Base-by-base conservation (phyloP, 2,113 vertebrate genomes). In the Cariama cristata region DNA sequence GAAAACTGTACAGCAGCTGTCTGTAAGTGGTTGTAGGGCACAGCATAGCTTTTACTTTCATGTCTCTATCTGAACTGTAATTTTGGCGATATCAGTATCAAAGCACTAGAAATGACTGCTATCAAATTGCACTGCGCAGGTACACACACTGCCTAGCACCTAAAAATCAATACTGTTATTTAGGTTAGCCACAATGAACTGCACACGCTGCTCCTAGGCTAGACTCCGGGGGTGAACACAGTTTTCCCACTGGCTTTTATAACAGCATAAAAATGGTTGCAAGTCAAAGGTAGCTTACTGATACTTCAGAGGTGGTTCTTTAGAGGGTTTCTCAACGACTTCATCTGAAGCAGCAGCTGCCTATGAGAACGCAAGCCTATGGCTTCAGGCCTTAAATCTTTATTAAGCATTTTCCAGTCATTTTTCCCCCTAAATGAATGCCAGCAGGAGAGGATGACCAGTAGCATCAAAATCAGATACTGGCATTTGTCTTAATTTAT, bases 101-200 rank as follows among this genome's bases (percentile, higher is more conserved):
- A 58, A 88, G 77, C 35, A 52, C 49, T 87, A 76, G 11, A 90
- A 85, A 85, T 26, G 40, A 90, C 84, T 89, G 47, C 63, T 35
- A 44, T 85, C 68, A 81, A 82, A 94, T 14, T 53, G 52, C 87
- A 63, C 62, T 12, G 42, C 21, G 21, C 63, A 90, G 67, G 47
- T 28, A 42, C 33, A 21, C 50, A 38, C 11, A 9, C 53, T 47
- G 64, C 42, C 64, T 24, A 38, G 42, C 77, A 87, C 50, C 47
- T 87, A n/a, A 45, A 88, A 96, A 89, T 73, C 88, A 90, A 80
- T 66, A 75, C 32, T n/a, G 23, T 32, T 79, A 77, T 62, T 96
- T 68, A 89, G 79, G 38, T 79, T 64, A 85, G 52, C 47, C 94
- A 79, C 66, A 76, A 82, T 33, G n/a, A 96, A 72, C 47, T 79